These are phyloP conservation scores for Micropoecilia bifurca DNA, from an alignment of 2,797 vertebrate species.

Conservation along the genomic window DNA sequence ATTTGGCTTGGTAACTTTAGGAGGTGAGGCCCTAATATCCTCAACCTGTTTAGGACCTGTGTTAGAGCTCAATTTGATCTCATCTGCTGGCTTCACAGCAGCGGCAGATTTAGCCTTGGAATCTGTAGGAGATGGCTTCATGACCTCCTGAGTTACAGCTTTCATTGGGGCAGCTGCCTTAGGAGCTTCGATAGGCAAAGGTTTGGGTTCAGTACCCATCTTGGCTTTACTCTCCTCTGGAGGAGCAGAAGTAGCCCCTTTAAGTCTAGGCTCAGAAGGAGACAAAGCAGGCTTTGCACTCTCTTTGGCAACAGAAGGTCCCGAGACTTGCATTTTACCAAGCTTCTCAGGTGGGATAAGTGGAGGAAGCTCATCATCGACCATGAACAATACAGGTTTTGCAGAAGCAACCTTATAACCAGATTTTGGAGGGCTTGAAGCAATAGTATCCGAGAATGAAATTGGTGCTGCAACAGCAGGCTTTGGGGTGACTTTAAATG, in stretches of 20 bases:
- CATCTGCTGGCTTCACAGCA: background rate
- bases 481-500: conserved; percentile 75
- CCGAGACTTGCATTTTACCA: conserved; percentile 67
- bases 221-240: conserved; percentile 13
- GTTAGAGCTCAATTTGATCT: conserved; percentile 9
- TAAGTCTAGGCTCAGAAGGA: conserved; percentile 28
- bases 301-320: conserved; percentile 75
- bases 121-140: background rate
- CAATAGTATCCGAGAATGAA: conserved; percentile 72
- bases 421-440: conserved; percentile 65
- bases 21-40: background rate
- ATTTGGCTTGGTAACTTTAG: conserved; percentile 19
- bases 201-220: conserved; percentile 8
- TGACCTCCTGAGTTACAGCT: background rate
- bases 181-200: conserved; percentile 11
- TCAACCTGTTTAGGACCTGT: conserved; percentile 14
- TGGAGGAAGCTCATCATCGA: conserved; percentile 91
- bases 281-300: conserved; percentile 60
- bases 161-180: conserved; percentile 19
- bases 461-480: conserved; percentile 71
- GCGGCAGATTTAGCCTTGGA: conserved; percentile 10
- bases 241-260: background rate
- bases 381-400: conserved; percentile 43
- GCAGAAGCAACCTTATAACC: conserved; percentile 39
- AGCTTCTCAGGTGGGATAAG: conserved; percentile 90